Evolutionary conservation across 1,140 invertebrate species (phyloP).

Genomic region (Leptestheria dahalacensis): DNA sequence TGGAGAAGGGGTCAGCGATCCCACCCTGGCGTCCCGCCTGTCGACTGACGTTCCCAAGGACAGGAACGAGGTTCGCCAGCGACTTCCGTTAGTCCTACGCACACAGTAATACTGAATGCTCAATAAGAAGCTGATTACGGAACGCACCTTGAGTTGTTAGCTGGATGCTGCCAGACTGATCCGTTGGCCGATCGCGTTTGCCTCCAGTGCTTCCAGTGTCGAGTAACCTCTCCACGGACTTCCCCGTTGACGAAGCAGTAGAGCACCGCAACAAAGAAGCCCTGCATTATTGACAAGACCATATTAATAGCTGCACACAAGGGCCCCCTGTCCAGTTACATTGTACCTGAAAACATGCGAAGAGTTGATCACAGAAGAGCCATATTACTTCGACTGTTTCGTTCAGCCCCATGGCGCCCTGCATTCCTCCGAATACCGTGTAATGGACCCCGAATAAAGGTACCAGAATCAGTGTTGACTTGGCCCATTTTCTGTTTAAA

Average conservation of each 20-base stretch:
- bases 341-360: conserved; percentile 59
- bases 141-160: conserved; percentile 11
- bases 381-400: conserved; percentile 46
- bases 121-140: neutral
- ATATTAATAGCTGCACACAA: neutral
- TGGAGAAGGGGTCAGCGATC: neutral
- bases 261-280: conserved; percentile 49
- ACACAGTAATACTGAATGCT: neutral
- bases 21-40: neutral
- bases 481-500: conserved; percentile 41
- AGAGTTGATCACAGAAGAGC: conserved; percentile 56
- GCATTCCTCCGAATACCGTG: conserved; percentile 48
- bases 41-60: neutral
- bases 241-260: conserved; percentile 54
- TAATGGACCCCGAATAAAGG: conserved; percentile 70
- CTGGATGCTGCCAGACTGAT: neutral
- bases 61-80: neutral
- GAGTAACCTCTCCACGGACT: conserved; percentile 37
- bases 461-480: conserved; percentile 60
- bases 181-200: conserved; percentile 1
- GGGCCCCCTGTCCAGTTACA: neutral
- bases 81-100: neutral
- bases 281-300: conserved; percentile 31
- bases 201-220: conserved; percentile 13
- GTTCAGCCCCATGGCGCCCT: conserved; percentile 33